These are phyloP conservation scores for Tangara arthus DNA, from an alignment of 2,797 vertebrate genomes.

Conservation along the genomic window DNA sequence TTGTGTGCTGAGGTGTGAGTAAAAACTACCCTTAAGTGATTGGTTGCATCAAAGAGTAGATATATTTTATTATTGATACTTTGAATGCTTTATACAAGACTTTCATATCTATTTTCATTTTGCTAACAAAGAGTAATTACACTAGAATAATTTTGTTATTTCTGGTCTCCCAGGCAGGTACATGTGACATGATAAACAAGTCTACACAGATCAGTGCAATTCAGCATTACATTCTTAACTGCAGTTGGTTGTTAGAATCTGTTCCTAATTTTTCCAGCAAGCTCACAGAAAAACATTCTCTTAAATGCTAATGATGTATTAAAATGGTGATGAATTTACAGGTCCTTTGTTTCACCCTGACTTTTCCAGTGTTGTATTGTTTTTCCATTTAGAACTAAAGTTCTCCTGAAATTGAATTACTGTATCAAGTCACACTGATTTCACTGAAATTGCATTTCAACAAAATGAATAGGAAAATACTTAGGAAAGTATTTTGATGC, in stretches of 20 bases:
- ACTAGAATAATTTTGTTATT: not conserved
- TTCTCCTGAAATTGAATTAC: not conserved
- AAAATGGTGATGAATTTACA: not conserved
- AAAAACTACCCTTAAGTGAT: not conserved
- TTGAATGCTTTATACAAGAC: not conserved
- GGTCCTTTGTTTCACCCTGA: not conserved
- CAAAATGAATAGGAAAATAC: not conserved
- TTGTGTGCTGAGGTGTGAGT: not conserved
- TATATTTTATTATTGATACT: not conserved
- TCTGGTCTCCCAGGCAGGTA: not conserved
- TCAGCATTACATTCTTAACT: not conserved
- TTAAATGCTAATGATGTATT: not conserved
- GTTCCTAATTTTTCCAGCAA: not conserved
- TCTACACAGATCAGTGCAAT: not conserved
- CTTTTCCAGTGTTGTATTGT: not conserved
- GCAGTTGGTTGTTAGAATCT: not conserved
- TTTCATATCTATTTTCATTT: not conserved
- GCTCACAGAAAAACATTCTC: not conserved
- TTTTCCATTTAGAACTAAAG: not conserved
- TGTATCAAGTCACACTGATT: not conserved
- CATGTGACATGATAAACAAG: not conserved
- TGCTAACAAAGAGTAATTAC: not conserved
- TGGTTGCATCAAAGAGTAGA: not conserved
- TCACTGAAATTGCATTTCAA: not conserved
- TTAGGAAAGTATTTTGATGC: not conserved